Conservation (phyloP, 2,888 invertebrate species). For the Eupithecia tripunctaria region DNA sequence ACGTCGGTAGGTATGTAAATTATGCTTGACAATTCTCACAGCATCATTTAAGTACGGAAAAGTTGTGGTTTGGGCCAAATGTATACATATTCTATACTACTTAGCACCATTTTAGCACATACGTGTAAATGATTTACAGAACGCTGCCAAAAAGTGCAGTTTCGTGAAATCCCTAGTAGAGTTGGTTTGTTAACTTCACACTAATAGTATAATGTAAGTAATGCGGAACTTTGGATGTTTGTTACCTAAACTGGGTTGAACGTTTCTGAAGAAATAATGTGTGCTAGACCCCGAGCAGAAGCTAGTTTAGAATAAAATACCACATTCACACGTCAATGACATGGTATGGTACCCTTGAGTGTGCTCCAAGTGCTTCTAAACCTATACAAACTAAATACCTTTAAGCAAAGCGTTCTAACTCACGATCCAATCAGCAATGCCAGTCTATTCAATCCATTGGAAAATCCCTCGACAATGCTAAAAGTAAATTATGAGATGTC, state of each 20-base stretch:
- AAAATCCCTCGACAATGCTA: constrained; percentile 19
- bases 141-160: background rate
- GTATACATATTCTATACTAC: background rate
- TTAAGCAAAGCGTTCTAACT: constrained; percentile 9
- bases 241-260: no score
- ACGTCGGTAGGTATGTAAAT: background rate
- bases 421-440: constrained; percentile 14
- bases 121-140: background rate
- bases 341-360: background rate
- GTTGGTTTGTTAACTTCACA: background rate
- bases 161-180: background rate
- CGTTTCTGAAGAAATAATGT: no score
- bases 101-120: background rate
- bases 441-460: constrained; percentile 15
- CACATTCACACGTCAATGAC: background rate
- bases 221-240: no score
- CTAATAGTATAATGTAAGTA: no score
- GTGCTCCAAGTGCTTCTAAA: background rate
- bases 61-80: background rate
- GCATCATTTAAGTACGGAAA: background rate
- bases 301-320: background rate
- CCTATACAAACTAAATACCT: background rate
- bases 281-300: no score
- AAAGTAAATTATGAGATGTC: constrained; percentile 32
- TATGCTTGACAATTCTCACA: background rate